Evolutionary conservation across 2,797 vertebrate genomes (phyloP).

Genomic region (Selene dorsalis): DNA sequence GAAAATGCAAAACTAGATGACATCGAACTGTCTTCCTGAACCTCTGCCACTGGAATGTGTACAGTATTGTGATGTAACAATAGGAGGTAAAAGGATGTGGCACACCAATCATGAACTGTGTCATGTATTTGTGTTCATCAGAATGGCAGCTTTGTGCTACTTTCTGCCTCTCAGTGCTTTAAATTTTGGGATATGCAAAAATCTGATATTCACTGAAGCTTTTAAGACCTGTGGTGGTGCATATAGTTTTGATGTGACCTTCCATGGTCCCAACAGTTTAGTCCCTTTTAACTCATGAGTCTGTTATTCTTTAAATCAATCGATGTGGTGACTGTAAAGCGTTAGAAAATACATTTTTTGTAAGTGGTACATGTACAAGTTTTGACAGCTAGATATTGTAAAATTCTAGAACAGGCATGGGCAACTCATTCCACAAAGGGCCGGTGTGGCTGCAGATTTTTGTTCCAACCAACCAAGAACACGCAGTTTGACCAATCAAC

Average conservation of each 20-base stretch:
- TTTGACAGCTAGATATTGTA: neutral
- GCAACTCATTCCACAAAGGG: no score
- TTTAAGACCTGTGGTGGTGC: neutral
- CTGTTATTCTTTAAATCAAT: neutral
- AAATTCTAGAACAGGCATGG: no score
- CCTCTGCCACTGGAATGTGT: neutral
- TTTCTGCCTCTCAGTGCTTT: slow-evolving; percentile 18
- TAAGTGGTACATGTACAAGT: neutral
- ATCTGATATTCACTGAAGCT: slow-evolving; percentile 18
- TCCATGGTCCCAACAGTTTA: no score
- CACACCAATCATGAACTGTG: neutral
- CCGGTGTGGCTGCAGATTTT: no score
- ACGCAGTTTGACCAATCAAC: no score
- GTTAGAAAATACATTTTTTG: neutral
- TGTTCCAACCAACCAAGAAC: no score
- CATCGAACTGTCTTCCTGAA: neutral
- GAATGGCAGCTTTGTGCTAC: neutral
- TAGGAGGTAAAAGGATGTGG: neutral
- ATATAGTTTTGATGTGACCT: neutral
- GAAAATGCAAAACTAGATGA: neutral
- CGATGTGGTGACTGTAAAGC: neutral
- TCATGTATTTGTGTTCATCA: neutral
- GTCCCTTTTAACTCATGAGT: neutral
- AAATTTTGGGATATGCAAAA: slow-evolving; percentile 32
- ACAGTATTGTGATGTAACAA: neutral